Evolutionary conservation across 2,888 invertebrate genomes (phyloP), one percentile per base, ranked within the genome.

Genomic region (Bruchidius siliquastri): DNA sequence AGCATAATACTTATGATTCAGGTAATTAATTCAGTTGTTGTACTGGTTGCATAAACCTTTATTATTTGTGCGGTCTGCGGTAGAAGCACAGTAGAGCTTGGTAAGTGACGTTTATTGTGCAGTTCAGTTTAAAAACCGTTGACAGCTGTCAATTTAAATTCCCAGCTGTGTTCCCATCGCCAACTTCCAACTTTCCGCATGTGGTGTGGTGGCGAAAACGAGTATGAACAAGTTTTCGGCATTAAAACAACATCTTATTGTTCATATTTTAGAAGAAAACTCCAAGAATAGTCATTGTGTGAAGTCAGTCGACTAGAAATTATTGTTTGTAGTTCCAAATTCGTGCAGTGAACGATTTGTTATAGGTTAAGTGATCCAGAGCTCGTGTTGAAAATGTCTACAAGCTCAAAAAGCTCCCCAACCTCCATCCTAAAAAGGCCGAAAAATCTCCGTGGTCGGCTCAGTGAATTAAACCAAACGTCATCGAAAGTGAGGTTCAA

Each of bases 401-500:
- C 20, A 13, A 71, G 32, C 18, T 71, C 71, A 20, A 77, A 71
- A 71, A 49, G 20, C 22, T 67, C 74, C 10, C 72, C 74, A 22
- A 71, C 69, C 21, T 82, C 83, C 21, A 83, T 84, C 74, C 72
- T 84, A 22, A 83, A 83, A 74, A 82, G 79, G 74, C 73, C 80
- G 2, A 77, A 78, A 30, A 79, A 77, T 21, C 70, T 82, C 21
- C 76, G 74, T 72, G 78, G 75, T 26, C 78, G 80, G 22, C 73
- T 82, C 0, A 80, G 79, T 49, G 77, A 79, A 74, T 75, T 79
- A 66, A 71, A 74, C 18, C 75, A 75, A 22, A 79, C 80, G 22
- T 79, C 80, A 0, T 71, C 75, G 8, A 86, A 85, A 80, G 85
- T 87, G 0, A 81, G 87, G 32, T 90, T 90, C 78, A 85, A 87